Percentiles rank a stretch among this genome's conserved stretches.
Conservation (phyloP, 2,797 vertebrate genomes). For the Brachyalestes nurse region DNA sequence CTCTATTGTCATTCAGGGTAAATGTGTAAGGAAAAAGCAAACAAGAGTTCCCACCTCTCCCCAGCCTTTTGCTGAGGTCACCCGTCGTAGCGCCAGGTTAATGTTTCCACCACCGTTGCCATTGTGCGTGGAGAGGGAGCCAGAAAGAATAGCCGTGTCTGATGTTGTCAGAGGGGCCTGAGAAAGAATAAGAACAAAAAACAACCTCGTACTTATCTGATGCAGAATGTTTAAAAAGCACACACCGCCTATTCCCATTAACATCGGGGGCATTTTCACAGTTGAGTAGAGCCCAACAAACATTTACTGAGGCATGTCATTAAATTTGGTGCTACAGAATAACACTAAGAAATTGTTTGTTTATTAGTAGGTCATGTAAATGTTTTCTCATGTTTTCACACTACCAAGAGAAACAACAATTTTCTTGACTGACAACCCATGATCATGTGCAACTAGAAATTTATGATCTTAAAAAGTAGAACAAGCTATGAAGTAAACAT, state of each 20-base stretch:
- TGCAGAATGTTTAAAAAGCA: conserved; percentile 6
- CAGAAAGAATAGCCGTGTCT: conserved; percentile 95
- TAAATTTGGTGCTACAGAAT: too few species aligned
- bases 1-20: not conserved
- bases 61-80: conserved; percentile 95
- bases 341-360: too few species aligned
- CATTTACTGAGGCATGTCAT: too few species aligned
- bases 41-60: conserved; percentile 84
- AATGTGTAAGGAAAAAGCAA: not conserved
- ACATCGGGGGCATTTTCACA: too few species aligned
- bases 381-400: too few species aligned
- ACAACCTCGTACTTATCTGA: not conserved
- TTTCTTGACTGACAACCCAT: too few species aligned
- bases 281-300: too few species aligned
- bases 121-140: conserved; percentile 97
- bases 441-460: too few species aligned
- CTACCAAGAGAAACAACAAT: too few species aligned
- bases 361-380: too few species aligned
- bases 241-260: not conserved
- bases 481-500: too few species aligned
- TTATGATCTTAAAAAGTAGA: too few species aligned
- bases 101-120: conserved; percentile 95
- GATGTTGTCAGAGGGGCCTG: conserved; percentile 93
- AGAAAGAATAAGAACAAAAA: conserved; percentile 26
- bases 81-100: conserved; percentile 88